A percentile compares a stretch with the other conserved stretches of the same genome.
Evolutionary conservation across 2,888 invertebrate genomes (phyloP).

Genomic region (Ectropis crepuscularia): DNA sequence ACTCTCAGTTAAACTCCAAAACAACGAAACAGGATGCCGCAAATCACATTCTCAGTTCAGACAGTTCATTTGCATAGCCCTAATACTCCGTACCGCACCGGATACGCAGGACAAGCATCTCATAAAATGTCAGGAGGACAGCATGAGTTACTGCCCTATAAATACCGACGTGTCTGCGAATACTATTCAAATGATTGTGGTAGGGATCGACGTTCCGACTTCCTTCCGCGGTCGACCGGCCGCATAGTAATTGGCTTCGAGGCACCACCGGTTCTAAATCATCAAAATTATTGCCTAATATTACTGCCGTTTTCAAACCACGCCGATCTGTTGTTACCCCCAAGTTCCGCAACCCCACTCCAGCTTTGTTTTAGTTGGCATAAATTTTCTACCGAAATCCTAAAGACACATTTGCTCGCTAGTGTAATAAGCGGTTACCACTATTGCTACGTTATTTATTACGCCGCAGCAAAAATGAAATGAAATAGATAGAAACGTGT

Average conservation of each 20-base stretch:
- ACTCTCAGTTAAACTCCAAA: conserved; percentile 28
- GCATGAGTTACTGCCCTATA: conserved; percentile 77
- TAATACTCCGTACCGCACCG: conserved; percentile 59
- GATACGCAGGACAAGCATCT: conserved; percentile 59
- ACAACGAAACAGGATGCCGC: conserved; percentile 34
- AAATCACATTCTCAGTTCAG: conserved; percentile 50
- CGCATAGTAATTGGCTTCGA: conserved; percentile 79
- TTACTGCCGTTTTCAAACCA: conserved; percentile 68
- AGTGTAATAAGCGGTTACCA: conserved; percentile 46
- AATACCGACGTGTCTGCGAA: conserved; percentile 72
- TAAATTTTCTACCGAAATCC: conserved; percentile 62
- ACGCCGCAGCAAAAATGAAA: conserved; percentile 36
- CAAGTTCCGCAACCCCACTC: conserved; percentile 59
- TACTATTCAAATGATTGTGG: conserved; percentile 82
- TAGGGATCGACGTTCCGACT: conserved; percentile 76
- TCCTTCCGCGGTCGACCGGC: conserved; percentile 77
- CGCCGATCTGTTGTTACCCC: conserved; percentile 71
- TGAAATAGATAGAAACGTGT: conserved; percentile 32
- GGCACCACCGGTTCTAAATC: conserved; percentile 74
- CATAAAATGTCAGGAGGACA: conserved; percentile 71
- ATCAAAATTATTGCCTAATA: conserved; percentile 82
- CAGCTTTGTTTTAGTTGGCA: conserved; percentile 70
- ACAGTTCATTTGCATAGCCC: conserved; percentile 65
- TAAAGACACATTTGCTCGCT: conserved; percentile 54
- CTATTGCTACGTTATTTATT: conserved; percentile 36